Evolutionary conservation across 2,113 vertebrate genomes (phyloP).

Genomic region (Eidolon helvum): DNA sequence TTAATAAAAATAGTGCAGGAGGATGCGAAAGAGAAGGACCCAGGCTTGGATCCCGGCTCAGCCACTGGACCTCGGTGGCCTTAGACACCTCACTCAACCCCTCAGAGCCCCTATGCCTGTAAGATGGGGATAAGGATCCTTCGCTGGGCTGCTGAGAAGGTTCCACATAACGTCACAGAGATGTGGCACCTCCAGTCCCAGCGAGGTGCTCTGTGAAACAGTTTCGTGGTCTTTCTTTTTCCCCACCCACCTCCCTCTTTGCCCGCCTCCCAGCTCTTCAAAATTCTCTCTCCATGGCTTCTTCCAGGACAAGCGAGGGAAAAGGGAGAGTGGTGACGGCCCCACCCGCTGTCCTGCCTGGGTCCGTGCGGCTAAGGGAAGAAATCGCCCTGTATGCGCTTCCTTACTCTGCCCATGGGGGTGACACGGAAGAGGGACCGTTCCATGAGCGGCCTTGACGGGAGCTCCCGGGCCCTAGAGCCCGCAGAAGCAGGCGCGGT

Average conservation of each 20-base stretch:
- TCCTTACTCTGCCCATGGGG: too few species aligned
- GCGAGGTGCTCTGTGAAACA: fast-evolving
- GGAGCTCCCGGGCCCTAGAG: background rate
- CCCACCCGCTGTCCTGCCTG: too few species aligned
- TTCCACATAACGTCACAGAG: fast-evolving
- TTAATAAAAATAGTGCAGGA: background rate
- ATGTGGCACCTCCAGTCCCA: fast-evolving
- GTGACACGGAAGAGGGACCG: too few species aligned
- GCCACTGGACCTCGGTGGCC: background rate
- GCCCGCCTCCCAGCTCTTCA: background rate
- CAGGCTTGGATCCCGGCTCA: too few species aligned
- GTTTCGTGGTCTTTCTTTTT: background rate
- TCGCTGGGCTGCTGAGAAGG: background rate
- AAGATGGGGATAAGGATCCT: too few species aligned
- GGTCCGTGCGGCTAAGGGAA: too few species aligned
- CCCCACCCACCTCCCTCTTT: background rate
- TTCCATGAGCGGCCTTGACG: too few species aligned
- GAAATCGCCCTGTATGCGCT: too few species aligned
- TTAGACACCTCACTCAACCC: background rate
- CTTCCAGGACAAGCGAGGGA: background rate
- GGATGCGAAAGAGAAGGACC: background rate
- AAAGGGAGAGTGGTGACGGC: fast-evolving
- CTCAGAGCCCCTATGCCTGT: background rate
- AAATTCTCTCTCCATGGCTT: background rate
- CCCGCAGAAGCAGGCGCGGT: too few species aligned